Evolutionary conservation across 2,113 vertebrate species (phyloP).

Genomic region (Hydrochoerus hydrochaeris): DNA sequence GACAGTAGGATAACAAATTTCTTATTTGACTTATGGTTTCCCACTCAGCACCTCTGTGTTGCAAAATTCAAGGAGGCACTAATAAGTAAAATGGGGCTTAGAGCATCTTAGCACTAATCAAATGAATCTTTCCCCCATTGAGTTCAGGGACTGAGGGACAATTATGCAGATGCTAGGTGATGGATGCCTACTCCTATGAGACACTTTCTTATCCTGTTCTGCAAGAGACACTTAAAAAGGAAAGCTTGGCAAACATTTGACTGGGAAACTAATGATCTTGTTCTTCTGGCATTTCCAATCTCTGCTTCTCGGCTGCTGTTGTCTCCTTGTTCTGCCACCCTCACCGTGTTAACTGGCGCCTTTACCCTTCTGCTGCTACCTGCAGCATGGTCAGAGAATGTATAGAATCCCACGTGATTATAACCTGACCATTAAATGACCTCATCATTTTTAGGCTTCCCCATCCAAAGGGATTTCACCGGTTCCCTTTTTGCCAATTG

Average conservation of each 20-base stretch:
- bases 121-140: neutral
- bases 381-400: neutral
- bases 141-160: constrained; percentile 11
- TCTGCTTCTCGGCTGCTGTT: neutral
- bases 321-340: neutral
- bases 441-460: neutral
- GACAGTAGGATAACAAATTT: neutral
- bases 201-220: neutral
- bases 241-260: neutral
- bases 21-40: constrained; percentile 14
- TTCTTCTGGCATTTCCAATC: neutral
- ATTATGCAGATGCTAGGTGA: neutral
- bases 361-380: neutral
- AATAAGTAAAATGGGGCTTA: neutral
- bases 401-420: neutral
- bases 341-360: neutral
- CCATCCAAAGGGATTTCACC: constrained; percentile 7
- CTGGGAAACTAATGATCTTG: neutral
- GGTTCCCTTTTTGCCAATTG: constrained; percentile 44
- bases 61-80: neutral
- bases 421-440: neutral
- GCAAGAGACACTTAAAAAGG: neutral
- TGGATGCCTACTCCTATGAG: neutral
- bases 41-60: neutral
- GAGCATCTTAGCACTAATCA: neutral